A percentile compares a stretch with the other conserved stretches of the same genome.
These are phyloP conservation scores for Drosophila murphyi DNA, from an alignment of 1,140 invertebrate species.

Conservation along the genomic window DNA sequence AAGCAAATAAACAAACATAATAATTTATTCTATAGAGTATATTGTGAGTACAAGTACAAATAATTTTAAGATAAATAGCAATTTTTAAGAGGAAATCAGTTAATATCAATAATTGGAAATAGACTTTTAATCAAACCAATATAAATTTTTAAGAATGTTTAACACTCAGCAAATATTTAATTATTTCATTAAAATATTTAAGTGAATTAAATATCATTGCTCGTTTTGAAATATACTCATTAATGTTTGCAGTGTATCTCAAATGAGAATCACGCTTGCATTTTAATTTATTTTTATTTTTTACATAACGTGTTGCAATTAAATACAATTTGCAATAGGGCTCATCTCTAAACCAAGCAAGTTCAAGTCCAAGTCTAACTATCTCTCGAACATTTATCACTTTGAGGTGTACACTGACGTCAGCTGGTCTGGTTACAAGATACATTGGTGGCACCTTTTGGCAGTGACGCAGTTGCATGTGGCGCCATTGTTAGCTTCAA, in stretches of 20 bases:
- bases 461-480: slow-evolving; percentile 51
- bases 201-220: too few species aligned
- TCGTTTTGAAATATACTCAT: too few species aligned
- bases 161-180: too few species aligned
- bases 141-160: too few species aligned
- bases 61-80: too few species aligned
- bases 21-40: neutral
- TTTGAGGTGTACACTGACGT: slow-evolving; percentile 43
- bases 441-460: slow-evolving; percentile 31
- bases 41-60: neutral
- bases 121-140: too few species aligned
- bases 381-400: slow-evolving; percentile 64
- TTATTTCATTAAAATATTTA: too few species aligned
- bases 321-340: slow-evolving; percentile 53
- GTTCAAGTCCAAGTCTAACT: slow-evolving; percentile 19
- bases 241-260: too few species aligned
- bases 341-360: slow-evolving; percentile 48
- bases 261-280: slow-evolving; percentile 24
- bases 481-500: slow-evolving; percentile 52
- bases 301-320: slow-evolving; percentile 61
- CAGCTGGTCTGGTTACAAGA: slow-evolving; percentile 36
- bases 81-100: too few species aligned
- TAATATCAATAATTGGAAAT: too few species aligned
- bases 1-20: slow-evolving; percentile 10
- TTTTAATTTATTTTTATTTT: slow-evolving; percentile 20